Percentiles rank a stretch among this genome's conserved stretches.
Evolutionary conservation across 2,113 vertebrate genomes (phyloP).

Genomic region (Panthera tigris): DNA sequence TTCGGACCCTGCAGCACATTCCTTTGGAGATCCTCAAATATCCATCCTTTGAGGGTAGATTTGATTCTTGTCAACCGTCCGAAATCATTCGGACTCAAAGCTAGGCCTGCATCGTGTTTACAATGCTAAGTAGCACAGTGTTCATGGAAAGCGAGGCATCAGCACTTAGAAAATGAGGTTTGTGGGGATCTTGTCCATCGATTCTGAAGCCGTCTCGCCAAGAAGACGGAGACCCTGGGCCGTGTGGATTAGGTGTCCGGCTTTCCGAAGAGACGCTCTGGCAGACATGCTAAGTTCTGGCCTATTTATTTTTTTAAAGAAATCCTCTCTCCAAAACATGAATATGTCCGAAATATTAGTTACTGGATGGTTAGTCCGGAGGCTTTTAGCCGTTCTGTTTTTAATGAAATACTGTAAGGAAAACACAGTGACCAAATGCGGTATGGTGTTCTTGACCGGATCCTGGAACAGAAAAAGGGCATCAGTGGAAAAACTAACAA

Average conservation of each 20-base stretch:
- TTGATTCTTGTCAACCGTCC: background rate
- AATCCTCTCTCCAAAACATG: background rate
- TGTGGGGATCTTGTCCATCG: background rate
- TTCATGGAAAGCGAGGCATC: background rate
- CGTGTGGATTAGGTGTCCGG: background rate
- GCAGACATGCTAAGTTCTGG: background rate
- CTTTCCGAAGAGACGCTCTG: background rate
- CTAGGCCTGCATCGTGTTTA: background rate
- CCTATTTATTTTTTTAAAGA: background rate
- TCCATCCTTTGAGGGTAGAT: background rate
- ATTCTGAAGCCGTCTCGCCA: background rate
- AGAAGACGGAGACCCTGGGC: background rate
- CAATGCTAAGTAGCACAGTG: background rate
- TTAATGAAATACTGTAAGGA: conserved; percentile 22
- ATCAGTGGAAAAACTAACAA: background rate
- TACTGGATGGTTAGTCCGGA: background rate
- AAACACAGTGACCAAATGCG: background rate
- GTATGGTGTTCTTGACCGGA: background rate
- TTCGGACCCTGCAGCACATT: background rate
- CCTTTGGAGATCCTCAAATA: background rate
- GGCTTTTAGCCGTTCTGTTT: background rate
- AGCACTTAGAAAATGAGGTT: background rate
- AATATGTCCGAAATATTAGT: background rate
- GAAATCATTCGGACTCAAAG: background rate
- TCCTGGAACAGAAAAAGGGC: background rate